A percentile compares a stretch with the other conserved stretches of the same genome.
phyloP scores from a whole-genome alignment of 2,797 vertebrate species.

The Mionectes olivaceus region DNA sequence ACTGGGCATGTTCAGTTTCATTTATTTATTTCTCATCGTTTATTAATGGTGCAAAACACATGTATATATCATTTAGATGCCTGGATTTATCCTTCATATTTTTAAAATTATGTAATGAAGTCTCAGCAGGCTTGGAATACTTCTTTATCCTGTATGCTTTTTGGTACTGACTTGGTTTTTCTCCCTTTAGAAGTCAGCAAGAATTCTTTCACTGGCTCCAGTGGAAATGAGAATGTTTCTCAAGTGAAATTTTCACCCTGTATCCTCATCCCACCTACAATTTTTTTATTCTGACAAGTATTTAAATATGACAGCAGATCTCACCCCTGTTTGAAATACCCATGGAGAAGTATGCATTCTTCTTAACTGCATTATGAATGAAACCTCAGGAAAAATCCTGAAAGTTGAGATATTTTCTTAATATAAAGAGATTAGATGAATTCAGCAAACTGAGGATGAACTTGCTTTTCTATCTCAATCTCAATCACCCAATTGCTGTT shows the following conservation, averaged over 20 bases:
- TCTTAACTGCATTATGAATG: not conserved
- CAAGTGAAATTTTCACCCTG: not conserved
- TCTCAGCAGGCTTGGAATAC: not conserved
- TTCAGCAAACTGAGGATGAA: not conserved
- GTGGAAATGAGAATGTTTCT: not conserved
- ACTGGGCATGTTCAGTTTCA: not conserved
- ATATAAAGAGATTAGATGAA: not conserved
- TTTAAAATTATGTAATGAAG: constrained; percentile 28
- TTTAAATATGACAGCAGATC: not conserved
- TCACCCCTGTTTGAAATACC: not conserved
- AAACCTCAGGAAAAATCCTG: not conserved
- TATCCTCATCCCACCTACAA: not conserved
- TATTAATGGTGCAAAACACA: constrained; percentile 55
- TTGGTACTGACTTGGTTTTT: not conserved
- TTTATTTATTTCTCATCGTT: constrained; percentile 62
- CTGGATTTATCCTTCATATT: constrained; percentile 24
- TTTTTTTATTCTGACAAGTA: not conserved
- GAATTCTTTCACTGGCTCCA: not conserved
- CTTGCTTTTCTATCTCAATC: not conserved
- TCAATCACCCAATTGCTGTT: not conserved
- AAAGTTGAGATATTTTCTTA: not conserved
- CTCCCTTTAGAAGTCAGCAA: not conserved
- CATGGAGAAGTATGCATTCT: not conserved
- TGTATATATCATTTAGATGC: constrained; percentile 43
- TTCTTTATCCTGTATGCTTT: not conserved